These are phyloP conservation scores for Plutomurus gul DNA, from an alignment of 1,140 invertebrate species.

Conservation along the genomic window DNA sequence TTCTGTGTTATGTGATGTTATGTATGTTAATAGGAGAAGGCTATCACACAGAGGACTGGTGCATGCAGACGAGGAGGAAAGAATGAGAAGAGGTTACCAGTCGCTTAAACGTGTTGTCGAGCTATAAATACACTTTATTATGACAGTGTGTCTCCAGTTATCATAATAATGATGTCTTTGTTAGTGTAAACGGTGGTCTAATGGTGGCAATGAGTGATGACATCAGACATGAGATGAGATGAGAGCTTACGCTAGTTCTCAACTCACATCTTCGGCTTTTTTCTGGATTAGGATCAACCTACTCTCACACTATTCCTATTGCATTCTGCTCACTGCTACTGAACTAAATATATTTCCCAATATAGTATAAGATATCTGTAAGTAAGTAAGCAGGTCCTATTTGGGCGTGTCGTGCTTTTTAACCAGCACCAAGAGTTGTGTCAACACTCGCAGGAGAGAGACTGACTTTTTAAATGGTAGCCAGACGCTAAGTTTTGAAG, in stretches of 20 bases:
- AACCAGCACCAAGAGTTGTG: too few relatives aligned
- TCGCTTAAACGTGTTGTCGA: conserved; percentile 21
- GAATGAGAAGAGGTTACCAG: background rate
- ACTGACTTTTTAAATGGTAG: too few relatives aligned
- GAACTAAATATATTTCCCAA: too few relatives aligned
- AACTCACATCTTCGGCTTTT: conserved; percentile 6
- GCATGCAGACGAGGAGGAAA: too few relatives aligned
- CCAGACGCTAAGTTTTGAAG: too few relatives aligned
- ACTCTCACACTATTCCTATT: too few relatives aligned
- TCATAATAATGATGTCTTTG: conserved; percentile 30
- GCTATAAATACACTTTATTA: conserved; percentile 23
- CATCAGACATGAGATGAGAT: conserved; percentile 28
- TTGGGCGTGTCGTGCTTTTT: too few relatives aligned
- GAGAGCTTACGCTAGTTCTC: conserved; percentile 5
- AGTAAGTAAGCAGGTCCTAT: too few relatives aligned
- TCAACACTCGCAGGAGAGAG: too few relatives aligned
- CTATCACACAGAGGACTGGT: background rate
- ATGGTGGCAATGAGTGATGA: conserved; percentile 23
- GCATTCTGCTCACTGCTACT: too few relatives aligned
- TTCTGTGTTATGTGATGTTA: background rate
- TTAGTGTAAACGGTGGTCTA: conserved; percentile 21
- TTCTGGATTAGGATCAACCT: conserved; percentile 25
- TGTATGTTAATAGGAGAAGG: background rate
- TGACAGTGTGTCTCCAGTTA: conserved; percentile 28
- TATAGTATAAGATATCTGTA: too few relatives aligned